A percentile compares a stretch with the other conserved stretches of the same genome.
phyloP scores from a whole-genome alignment of 2,797 vertebrate species.

The Telmatherina bonti region DNA sequence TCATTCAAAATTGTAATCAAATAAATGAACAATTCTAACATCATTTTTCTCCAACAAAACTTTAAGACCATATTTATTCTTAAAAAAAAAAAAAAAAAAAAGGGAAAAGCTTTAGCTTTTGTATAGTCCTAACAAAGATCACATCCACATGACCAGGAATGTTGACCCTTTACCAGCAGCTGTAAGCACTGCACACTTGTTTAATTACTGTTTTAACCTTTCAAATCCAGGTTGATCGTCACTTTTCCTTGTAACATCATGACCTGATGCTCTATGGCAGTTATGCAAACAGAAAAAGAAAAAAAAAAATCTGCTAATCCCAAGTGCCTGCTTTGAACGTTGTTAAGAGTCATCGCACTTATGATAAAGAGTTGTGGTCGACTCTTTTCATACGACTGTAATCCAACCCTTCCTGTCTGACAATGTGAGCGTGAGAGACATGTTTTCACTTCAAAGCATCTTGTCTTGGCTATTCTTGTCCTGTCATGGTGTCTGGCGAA shows the following conservation, averaged over 20 bases:
- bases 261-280: neutral
- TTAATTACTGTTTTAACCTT: neutral
- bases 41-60: neutral
- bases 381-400: slow-evolving; percentile 39
- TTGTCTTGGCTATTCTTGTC: slow-evolving; percentile 22
- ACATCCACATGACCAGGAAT: neutral
- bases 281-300: neutral
- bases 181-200: neutral
- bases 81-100: no score
- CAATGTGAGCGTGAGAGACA: slow-evolving; percentile 24
- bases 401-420: slow-evolving; percentile 24
- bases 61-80: neutral
- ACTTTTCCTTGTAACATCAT: neutral
- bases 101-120: neutral
- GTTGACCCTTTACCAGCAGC: neutral
- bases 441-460: slow-evolving; percentile 23
- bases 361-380: neutral
- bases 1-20: neutral
- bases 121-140: neutral
- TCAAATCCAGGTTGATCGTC: neutral
- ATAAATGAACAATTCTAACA: neutral
- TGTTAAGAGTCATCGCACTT: neutral
- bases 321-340: neutral
- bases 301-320: neutral
- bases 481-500: neutral